A percentile compares a stretch with the other conserved stretches of the same genome.
phyloP scores from a whole-genome alignment of 2,888 invertebrate genomes.

The Brachycybe producta region DNA sequence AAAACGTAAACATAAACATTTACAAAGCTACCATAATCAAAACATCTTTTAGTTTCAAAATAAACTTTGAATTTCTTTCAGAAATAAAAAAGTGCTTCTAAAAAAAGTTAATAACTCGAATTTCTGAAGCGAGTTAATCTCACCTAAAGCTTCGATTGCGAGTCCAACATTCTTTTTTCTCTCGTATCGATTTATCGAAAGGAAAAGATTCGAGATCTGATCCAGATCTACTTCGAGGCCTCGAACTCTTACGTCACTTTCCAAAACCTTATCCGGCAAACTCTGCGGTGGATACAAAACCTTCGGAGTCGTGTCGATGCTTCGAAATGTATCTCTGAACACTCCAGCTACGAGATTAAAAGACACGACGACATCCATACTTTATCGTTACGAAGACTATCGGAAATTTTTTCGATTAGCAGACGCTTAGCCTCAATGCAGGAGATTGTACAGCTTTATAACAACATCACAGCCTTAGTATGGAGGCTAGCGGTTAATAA shows the following conservation, averaged over 20 bases:
- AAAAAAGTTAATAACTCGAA: too few relatives aligned
- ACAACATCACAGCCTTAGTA: too few relatives aligned
- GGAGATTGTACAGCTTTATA: too few relatives aligned
- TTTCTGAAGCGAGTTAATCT: too few relatives aligned
- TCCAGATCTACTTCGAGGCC: conserved; percentile 6
- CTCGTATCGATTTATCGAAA: conserved; percentile 95
- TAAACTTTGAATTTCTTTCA: conserved; percentile 38
- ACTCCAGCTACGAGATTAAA: conserved; percentile 54
- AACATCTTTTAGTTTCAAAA: too few relatives aligned
- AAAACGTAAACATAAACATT: too few relatives aligned
- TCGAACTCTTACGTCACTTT: conserved; percentile 17
- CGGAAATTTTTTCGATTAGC: too few relatives aligned
- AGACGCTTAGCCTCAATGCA: too few relatives aligned
- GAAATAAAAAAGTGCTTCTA: conserved; percentile 3
- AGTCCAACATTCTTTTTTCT: conserved; percentile 87
- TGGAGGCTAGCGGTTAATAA: too few relatives aligned
- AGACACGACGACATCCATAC: too few relatives aligned
- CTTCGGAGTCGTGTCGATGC: conserved; percentile 53
- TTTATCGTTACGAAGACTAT: too few relatives aligned
- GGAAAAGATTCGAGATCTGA: conserved; percentile 44
- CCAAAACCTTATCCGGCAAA: conserved; percentile 23
- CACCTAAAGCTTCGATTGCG: conserved; percentile 66
- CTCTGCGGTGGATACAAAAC: conserved; percentile 74
- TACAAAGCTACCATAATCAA: too few relatives aligned
- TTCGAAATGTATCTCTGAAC: conserved; percentile 70